These are phyloP conservation scores for Aromia moschata DNA, from an alignment of 2,888 invertebrate genomes.

Conservation along the genomic window DNA sequence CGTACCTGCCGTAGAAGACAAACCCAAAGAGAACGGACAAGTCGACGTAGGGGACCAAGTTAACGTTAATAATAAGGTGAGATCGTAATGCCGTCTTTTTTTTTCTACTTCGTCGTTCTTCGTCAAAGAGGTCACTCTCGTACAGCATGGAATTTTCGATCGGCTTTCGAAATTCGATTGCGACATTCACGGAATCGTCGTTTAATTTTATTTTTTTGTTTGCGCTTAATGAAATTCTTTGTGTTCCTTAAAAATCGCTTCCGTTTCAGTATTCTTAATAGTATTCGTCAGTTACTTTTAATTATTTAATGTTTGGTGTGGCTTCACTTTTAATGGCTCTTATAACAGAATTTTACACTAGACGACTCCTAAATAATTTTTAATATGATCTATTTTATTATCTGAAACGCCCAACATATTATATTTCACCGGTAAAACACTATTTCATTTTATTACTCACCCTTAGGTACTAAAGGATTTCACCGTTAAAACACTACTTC, in stretches of 20 bases:
- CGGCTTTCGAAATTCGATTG: background rate
- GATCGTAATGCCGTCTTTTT: background rate
- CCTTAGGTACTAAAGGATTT: no score
- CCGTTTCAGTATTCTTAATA: background rate
- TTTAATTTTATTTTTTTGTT: background rate
- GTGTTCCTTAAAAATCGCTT: background rate
- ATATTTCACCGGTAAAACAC: no score
- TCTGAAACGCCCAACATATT: no score
- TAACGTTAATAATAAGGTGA: slow-evolving; percentile 55
- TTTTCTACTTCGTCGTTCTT: no score
- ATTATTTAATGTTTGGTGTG: background rate
- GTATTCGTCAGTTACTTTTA: background rate
- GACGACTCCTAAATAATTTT: no score
- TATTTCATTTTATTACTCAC: no score
- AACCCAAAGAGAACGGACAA: slow-evolving; percentile 85
- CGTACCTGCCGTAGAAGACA: slow-evolving; percentile 67
- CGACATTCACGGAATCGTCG: background rate
- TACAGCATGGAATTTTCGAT: slow-evolving; percentile 17
- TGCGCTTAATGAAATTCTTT: background rate
- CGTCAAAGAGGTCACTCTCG: no score
- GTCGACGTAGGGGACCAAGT: slow-evolving; percentile 68
- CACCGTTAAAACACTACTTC: no score
- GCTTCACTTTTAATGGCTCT: background rate
- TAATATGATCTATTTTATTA: no score
- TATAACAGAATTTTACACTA: no score